phyloP scores from a whole-genome alignment of 2,888 invertebrate species.

The Epicampocera succincta region DNA sequence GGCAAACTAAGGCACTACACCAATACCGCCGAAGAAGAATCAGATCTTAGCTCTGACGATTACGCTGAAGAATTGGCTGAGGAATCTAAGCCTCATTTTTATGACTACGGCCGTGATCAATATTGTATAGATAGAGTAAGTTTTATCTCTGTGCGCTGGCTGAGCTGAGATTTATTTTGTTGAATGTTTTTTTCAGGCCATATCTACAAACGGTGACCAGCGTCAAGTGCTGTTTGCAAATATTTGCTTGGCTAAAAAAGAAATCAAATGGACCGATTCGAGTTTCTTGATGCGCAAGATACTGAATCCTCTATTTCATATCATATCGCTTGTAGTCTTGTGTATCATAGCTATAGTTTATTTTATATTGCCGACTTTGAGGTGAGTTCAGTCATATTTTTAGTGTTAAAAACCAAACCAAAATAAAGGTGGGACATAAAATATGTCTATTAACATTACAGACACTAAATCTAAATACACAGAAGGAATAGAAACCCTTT shows the following conservation, averaged over 20 bases:
- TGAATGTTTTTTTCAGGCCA: slow-evolving; percentile 73
- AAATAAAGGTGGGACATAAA: too few relatives aligned
- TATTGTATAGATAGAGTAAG: slow-evolving; percentile 91
- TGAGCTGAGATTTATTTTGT: background rate
- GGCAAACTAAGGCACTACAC: slow-evolving; percentile 89
- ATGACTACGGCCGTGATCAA: slow-evolving; percentile 88
- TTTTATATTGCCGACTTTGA: slow-evolving; percentile 90
- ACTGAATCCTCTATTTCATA: slow-evolving; percentile 89
- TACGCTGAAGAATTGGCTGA: slow-evolving; percentile 75
- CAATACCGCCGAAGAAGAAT: slow-evolving; percentile 83
- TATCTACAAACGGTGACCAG: slow-evolving; percentile 78
- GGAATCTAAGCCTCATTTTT: slow-evolving; percentile 79
- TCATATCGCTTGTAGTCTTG: slow-evolving; percentile 87
- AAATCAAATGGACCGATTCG: slow-evolving; percentile 87
- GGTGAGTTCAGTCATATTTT: slow-evolving; percentile 79
- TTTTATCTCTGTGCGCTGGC: background rate
- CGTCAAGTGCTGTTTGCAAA: slow-evolving; percentile 86
- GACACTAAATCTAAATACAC: too few relatives aligned
- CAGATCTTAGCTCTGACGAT: slow-evolving; percentile 78
- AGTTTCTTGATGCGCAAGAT: slow-evolving; percentile 89
- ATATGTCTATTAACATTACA: too few relatives aligned
- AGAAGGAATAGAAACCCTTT: too few relatives aligned
- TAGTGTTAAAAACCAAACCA: too few relatives aligned
- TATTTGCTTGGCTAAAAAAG: slow-evolving; percentile 88
- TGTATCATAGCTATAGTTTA: slow-evolving; percentile 89